Evolutionary conservation across 2,113 vertebrate genomes (phyloP), one percentile per base, ranked within the genome.

Genomic region (Anhinga rufa): DNA sequence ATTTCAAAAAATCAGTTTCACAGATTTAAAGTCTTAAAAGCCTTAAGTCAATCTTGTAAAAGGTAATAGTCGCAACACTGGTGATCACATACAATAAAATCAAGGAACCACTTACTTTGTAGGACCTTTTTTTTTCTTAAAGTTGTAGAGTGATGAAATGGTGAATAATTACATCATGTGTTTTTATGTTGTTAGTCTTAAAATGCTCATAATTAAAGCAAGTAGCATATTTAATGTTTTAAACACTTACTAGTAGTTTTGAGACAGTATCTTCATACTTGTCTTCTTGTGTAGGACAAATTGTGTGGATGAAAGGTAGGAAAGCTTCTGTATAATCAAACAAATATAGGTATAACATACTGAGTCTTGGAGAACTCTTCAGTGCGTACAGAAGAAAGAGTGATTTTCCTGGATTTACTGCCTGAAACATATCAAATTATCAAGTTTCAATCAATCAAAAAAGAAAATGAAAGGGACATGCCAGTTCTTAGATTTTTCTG

Each of bases 291-390:
- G 91, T 85, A 13, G 98, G 98, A 82, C 99, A 99, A 96, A 99
- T 98, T 71, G 99, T 99, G 88, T 99, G 99, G 86, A 99, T 98
- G 97, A 99, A 99, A 88, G 99, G 99, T 84, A 99, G 97, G 95
- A 99, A 99, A 92, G 98, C 98, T 93, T 99, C 98, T 1, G 98
- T 58, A 8, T 99, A 99, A 96, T 99, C 99, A 68, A 99, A 99
- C 68, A 99, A 97, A 97, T 99, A 99, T 4, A 99, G 95, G 93
- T 99, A 99, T 61, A 99, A 98, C 95, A 99, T 97, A 18, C 99
- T 98, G 55, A 99, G 98, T 31, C 99, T 98, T 7, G 99, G 99
- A 61, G 99, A 99, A 92, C 98, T 98, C 98, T 99, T 99, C 97
- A 99, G 97, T 54, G 98, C 98, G 4, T 99, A 99, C 9, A 99